Percentiles rank a stretch among this genome's conserved stretches.
phyloP scores from a whole-genome alignment of 2,888 invertebrate species.

The Sepiola atlantica region DNA sequence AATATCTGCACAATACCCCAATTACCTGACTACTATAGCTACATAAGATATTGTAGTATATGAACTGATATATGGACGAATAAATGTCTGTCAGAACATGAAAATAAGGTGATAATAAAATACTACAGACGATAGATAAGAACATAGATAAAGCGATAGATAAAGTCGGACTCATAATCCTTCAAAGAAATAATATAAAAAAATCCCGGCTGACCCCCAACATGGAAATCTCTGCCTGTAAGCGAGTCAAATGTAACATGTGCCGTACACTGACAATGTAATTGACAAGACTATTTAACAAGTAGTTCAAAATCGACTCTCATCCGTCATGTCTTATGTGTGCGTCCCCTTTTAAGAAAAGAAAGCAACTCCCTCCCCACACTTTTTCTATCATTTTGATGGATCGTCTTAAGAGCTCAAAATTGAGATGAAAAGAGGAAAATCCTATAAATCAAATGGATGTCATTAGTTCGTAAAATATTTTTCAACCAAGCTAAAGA shows the following conservation, averaged over 20 bases:
- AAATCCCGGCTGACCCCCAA: neutral
- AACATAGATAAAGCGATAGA: neutral
- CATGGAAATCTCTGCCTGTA: neutral
- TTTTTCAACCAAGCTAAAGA: neutral
- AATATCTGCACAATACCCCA: too few species aligned
- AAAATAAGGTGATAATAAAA: too few species aligned
- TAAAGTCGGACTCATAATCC: neutral
- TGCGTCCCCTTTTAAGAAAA: neutral
- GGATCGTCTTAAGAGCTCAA: neutral
- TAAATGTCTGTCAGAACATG: too few species aligned
- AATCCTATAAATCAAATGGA: neutral
- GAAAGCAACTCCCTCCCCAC: neutral
- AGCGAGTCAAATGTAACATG: neutral
- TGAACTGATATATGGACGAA: too few species aligned
- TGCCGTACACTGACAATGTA: neutral
- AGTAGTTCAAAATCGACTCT: neutral
- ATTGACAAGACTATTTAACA: slow-evolving; percentile 19
- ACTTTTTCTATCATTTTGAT: neutral
- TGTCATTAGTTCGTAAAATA: neutral
- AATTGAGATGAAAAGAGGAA: neutral
- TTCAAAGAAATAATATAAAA: neutral
- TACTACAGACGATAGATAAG: neutral
- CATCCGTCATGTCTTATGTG: neutral
- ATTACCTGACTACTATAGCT: too few species aligned
- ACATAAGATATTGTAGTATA: too few species aligned